Base-by-base conservation (phyloP, 1,140 invertebrate species). In the Ruditapes philippinarum region DNA sequence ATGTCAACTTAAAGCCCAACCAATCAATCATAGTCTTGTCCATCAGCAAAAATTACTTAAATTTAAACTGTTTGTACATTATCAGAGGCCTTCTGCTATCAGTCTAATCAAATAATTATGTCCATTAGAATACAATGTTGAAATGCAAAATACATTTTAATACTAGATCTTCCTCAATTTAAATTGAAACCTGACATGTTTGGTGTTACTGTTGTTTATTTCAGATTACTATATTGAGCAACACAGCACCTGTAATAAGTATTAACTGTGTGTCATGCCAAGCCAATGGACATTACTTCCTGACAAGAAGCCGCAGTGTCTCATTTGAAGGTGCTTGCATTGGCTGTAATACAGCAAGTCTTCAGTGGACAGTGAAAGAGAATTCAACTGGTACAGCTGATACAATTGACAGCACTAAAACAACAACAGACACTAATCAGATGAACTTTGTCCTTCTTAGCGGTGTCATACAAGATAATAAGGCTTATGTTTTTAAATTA, bases 191-290 rank as follows among this genome's bases (percentile, higher is more conserved):
- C n/a, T n/a, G n/a, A n/a, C n/a, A n/a, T n/a, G n/a, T n/a, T n/a
- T n/a, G n/a, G n/a, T n/a, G n/a, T n/a, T n/a, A n/a, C n/a, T n/a
- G n/a, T n/a, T n/a, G n/a, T n/a, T n/a, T n/a, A n/a, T 89, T 91
- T 83, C 86, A 94, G 90, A 90, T 95, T 38, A 36, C 38, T 9
- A 90, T 91, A 33, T 65, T 49, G 9, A 73, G 73, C 5, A 78
- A 36, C 38, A 68, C 89, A n/a, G 82, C 92, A 5, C 94, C 94
- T 14, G 42, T 79, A 19, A 87, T 92, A n/a, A 86, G 78, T 5
- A 90, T 94, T 4, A 76, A 78, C 2, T 95, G 93, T 88, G 38
- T 93, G 3, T 94, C 93, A 19, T 94, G 93, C 76, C 22, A n/a
- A 11, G 90, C 91, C 17, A 76, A 45, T 0, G 78, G 70, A 25